Conservation (phyloP, 2,797 vertebrate genomes). For the Melanotaenia pygmaea region DNA sequence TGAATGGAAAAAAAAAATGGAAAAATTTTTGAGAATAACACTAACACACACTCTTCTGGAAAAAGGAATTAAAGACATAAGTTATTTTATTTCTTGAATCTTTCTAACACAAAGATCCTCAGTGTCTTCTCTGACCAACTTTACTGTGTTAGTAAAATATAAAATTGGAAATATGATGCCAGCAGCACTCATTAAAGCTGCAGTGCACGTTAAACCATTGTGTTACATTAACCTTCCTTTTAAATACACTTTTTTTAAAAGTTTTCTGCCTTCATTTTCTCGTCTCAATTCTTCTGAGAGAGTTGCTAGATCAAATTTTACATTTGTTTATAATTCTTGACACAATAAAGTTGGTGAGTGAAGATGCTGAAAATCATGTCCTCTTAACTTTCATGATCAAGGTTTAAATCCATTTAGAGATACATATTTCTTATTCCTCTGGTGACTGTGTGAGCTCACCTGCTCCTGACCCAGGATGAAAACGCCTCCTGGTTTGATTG, state of each 20-base stretch:
- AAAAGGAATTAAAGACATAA: no score
- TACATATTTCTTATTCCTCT: not conserved
- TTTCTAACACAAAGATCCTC: not conserved
- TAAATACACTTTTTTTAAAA: no score
- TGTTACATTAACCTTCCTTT: no score
- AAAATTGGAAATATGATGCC: no score
- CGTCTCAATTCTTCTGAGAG: no score
- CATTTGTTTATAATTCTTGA: not conserved
- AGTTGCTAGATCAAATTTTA: not conserved
- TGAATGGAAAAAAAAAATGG: no score
- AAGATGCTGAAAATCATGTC: not conserved
- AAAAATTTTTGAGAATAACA: no score
- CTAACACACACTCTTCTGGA: no score
- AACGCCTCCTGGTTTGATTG: conserved; percentile 85
- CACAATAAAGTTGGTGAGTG: not conserved
- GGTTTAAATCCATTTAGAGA: not conserved
- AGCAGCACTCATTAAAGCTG: no score
- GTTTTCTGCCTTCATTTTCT: not conserved
- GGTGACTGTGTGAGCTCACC: conserved; percentile 62
- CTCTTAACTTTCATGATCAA: not conserved
- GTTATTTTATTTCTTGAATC: not conserved
- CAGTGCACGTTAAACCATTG: no score
- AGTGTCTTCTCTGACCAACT: no score
- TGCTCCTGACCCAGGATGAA: conserved; percentile 90
- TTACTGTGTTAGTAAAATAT: no score